Base-by-base conservation (phyloP, 1,140 invertebrate genomes). In the Aethina tumida region DNA sequence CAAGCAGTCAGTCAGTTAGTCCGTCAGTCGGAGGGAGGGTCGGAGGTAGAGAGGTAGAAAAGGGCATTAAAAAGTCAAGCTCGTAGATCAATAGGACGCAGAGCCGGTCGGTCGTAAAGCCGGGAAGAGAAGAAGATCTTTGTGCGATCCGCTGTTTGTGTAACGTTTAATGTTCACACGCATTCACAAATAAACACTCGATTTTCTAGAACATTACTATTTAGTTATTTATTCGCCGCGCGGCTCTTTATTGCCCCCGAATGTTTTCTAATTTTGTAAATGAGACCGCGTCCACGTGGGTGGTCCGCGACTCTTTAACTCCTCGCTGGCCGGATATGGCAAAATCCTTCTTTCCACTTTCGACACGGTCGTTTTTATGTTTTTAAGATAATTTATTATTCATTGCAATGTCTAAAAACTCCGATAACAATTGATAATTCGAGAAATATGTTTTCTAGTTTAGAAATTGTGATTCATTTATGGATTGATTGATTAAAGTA, bases 161-260 rank as follows among this genome's bases (percentile, higher is more conserved):
- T 52, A 46, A 49, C 47, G 35, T 44, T 56, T 55, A 53, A 56
- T 53, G 54, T 56, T 54, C 49, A 45, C 54, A 44, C 47, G 44
- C 40, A 47, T 50, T 56, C 49, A 50, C 52, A 55, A 54, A 56
- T 55, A 56, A 54, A 56, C 52, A 55, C 52, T 53, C 50, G 54
- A 50, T 49, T 56, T 56, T 56, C 54, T 55, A 50, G 54, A 50
- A 56, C 50, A 54, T 56, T 52, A 50, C 44, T 50, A 53, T 56
- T 54, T 54, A 52, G 47, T 55, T 56, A 56, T 56, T 56, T 56
- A 55, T n/a, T n/a, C n/a, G n/a, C n/a, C n/a, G n/a, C 45, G 45
- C 51, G 50, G 43, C 42, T 39, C 52, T 56, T 56, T 56, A 56
- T 56, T 56, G 47, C 54, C 27, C 27, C 31, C 41, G 39, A 41